Evolutionary conservation across 2,113 vertebrate genomes (phyloP).

Genomic region (Nettapus auritus): DNA sequence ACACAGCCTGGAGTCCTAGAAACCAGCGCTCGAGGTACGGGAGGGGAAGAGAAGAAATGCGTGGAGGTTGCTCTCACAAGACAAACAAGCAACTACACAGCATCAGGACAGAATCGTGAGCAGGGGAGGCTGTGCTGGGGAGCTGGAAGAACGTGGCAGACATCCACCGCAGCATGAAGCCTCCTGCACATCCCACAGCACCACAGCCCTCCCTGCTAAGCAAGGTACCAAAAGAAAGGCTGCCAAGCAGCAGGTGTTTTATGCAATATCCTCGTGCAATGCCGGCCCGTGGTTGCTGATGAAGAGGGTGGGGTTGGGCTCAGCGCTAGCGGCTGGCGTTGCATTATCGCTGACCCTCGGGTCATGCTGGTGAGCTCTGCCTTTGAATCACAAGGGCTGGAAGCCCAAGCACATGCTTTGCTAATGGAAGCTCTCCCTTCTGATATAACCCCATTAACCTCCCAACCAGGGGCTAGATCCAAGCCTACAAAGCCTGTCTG

Average conservation of each 20-base stretch:
- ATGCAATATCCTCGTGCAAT: neutral
- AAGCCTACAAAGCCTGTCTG: neutral
- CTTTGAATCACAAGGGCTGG: neutral
- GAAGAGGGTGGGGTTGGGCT: neutral
- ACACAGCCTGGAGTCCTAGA: rapidly evolving
- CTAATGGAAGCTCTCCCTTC: neutral
- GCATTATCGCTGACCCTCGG: neutral
- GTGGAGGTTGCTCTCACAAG: rapidly evolving
- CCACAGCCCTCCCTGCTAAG: neutral
- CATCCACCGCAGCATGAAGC: neutral
- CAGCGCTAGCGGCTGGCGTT: neutral
- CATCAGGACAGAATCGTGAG: rapidly evolving
- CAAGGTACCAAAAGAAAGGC: rapidly evolving
- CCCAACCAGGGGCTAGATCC: neutral
- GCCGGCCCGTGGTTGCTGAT: rapidly evolving
- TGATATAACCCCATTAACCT: neutral
- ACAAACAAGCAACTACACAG: neutral
- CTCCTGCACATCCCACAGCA: neutral
- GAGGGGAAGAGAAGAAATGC: rapidly evolving
- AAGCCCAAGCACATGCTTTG: rapidly evolving
- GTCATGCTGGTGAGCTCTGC: neutral
- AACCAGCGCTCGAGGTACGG: neutral
- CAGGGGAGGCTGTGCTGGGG: neutral
- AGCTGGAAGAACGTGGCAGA: neutral
- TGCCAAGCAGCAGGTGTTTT: neutral